phyloP scores from a whole-genome alignment of 2,797 vertebrate genomes.

The Galagoides demidoff region DNA sequence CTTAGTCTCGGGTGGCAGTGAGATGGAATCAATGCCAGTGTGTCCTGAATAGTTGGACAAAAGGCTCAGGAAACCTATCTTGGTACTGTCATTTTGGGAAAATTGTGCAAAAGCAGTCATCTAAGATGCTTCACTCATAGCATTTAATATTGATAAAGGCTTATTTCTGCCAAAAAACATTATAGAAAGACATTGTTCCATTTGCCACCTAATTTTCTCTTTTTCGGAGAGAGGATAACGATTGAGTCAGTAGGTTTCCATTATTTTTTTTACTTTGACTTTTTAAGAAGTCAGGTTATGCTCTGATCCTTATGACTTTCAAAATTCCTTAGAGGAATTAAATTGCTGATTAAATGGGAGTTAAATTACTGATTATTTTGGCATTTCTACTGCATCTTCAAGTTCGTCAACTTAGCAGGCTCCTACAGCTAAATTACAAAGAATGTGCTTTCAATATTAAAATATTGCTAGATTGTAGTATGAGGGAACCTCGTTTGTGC shows the following conservation, averaged over 20 bases:
- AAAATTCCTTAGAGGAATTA: not conserved
- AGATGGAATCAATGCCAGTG: not conserved
- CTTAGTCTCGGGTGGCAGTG: not conserved
- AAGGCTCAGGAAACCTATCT: not conserved
- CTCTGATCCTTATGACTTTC: not conserved
- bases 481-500: not conserved
- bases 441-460: not conserved
- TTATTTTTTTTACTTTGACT: slow-evolving; percentile 4
- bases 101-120: not conserved
- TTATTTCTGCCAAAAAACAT: slow-evolving; percentile 4
- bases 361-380: not conserved
- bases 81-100: not conserved
- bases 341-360: not conserved
- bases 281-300: not conserved
- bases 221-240: not conserved
- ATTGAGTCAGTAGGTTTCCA: not conserved
- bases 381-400: not conserved
- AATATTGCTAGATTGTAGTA: not conserved
- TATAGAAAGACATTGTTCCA: not conserved
- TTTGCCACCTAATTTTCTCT: not conserved
- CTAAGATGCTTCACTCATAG: not conserved
- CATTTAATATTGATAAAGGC: not conserved
- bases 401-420: not conserved
- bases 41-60: not conserved
- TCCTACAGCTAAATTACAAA: slow-evolving; percentile 10